Conservation (phyloP, 2,888 invertebrate genomes). For the Epistrophe grossulariae region DNA sequence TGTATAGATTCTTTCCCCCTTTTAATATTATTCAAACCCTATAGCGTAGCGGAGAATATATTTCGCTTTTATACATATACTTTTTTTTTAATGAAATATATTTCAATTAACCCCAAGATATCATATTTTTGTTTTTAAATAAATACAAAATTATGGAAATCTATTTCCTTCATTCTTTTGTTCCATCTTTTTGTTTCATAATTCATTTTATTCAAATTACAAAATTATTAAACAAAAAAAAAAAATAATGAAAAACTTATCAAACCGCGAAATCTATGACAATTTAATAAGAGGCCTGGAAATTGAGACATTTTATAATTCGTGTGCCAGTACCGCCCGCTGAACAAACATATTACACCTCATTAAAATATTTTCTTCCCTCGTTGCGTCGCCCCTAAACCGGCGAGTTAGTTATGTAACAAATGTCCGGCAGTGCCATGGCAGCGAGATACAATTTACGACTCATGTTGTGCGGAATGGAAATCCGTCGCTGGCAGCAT, state of each 20-base stretch:
- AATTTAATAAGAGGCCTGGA: slow-evolving; percentile 68
- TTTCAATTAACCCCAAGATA: slow-evolving; percentile 62
- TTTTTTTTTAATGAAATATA: slow-evolving; percentile 23
- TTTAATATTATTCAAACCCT: slow-evolving; percentile 2
- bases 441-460: slow-evolving; percentile 54
- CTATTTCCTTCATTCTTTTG: slow-evolving; percentile 29
- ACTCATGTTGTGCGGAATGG: slow-evolving; percentile 68
- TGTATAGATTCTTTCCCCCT: background rate
- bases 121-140: background rate
- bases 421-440: slow-evolving; percentile 38
- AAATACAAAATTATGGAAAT: slow-evolving; percentile 64
- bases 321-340: slow-evolving; percentile 65
- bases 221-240: slow-evolving; percentile 13
- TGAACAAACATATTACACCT: slow-evolving; percentile 75
- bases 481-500: slow-evolving; percentile 67
- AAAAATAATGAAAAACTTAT: slow-evolving; percentile 53
- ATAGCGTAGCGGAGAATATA: background rate
- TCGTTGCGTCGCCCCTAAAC: background rate
- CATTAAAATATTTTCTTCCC: slow-evolving; percentile 61
- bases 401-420: slow-evolving; percentile 9
- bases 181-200: slow-evolving; percentile 53
- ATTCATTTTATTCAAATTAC: slow-evolving; percentile 58
- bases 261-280: slow-evolving; percentile 74
- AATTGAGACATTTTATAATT: slow-evolving; percentile 65
- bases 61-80: background rate